A percentile compares a stretch with the other conserved stretches of the same genome.
Conservation (phyloP, 2,797 vertebrate species). For the Ptychobarbus kaznakovi region DNA sequence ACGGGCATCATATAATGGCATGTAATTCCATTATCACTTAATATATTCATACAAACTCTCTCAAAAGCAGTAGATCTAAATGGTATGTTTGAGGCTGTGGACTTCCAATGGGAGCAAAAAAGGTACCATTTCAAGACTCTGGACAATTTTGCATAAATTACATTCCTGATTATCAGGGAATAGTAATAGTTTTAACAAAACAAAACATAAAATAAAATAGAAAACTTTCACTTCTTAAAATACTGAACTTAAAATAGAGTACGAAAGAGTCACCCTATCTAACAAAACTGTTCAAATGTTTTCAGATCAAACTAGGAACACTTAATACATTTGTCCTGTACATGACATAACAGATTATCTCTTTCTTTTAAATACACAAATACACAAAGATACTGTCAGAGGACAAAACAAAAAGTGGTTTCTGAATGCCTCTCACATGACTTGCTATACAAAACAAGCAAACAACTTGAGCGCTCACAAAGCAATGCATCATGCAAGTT, state of each 20-base stretch:
- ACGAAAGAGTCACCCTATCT: conserved; percentile 6
- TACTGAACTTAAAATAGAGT: conserved; percentile 28
- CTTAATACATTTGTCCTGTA: conserved; percentile 23
- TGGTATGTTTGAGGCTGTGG: background rate
- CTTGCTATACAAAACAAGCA: conserved; percentile 26
- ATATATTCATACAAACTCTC: background rate
- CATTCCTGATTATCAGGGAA: conserved; percentile 11
- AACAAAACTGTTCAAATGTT: conserved; percentile 28
- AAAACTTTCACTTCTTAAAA: conserved; percentile 43
- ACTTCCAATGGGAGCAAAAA: conserved; percentile 3
- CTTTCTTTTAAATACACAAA: conserved; percentile 36
- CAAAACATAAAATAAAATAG: conserved; percentile 25
- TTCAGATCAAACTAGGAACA: conserved; percentile 25
- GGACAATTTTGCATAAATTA: background rate
- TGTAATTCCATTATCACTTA: background rate
- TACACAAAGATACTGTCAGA: conserved; percentile 27
- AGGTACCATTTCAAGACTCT: background rate
- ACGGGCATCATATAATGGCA: background rate
- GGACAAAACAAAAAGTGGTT: background rate
- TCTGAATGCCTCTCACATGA: background rate
- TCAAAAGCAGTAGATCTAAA: background rate
- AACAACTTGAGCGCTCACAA: conserved; percentile 23
- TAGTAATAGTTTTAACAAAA: background rate
- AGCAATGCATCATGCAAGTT: conserved; percentile 29
- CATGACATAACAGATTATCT: conserved; percentile 19